Evolutionary conservation across 2,797 vertebrate genomes (phyloP).

Genomic region (Sebastiscus albofasciatus): DNA sequence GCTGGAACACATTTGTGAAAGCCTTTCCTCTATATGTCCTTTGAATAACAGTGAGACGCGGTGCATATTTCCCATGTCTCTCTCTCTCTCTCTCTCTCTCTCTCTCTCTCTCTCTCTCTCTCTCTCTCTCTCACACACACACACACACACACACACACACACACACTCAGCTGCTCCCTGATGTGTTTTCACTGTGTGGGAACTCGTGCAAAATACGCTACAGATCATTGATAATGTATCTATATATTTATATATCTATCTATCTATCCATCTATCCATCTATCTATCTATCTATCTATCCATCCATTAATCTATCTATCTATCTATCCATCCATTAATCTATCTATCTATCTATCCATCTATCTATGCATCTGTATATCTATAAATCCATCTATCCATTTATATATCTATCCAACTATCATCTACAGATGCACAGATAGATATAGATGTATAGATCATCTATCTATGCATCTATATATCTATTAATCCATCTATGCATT

Average conservation of each 20-base stretch:
- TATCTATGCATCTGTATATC: too few species aligned
- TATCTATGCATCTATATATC: too few species aligned
- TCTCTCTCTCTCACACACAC: background rate
- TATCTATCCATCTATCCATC: background rate
- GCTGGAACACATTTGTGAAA: slow-evolving; percentile 49
- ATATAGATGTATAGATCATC: too few species aligned
- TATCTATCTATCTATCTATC: background rate
- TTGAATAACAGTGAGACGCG: slow-evolving; percentile 64
- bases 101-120: background rate
- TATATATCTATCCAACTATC: too few species aligned
- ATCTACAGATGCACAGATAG: too few species aligned
- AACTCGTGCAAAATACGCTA: background rate
- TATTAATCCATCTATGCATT: background rate
- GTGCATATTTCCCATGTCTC: slow-evolving; percentile 14
- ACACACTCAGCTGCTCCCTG: background rate
- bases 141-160: too few species aligned
- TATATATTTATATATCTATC: background rate
- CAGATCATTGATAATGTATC: background rate
- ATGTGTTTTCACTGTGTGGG: background rate
- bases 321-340: too few species aligned
- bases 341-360: too few species aligned
- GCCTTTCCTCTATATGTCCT: slow-evolving; percentile 48
- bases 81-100: background rate
- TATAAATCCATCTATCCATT: too few species aligned
- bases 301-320: background rate